Conservation (phyloP, 1,140 invertebrate species). For the Grapholita molesta region DNA sequence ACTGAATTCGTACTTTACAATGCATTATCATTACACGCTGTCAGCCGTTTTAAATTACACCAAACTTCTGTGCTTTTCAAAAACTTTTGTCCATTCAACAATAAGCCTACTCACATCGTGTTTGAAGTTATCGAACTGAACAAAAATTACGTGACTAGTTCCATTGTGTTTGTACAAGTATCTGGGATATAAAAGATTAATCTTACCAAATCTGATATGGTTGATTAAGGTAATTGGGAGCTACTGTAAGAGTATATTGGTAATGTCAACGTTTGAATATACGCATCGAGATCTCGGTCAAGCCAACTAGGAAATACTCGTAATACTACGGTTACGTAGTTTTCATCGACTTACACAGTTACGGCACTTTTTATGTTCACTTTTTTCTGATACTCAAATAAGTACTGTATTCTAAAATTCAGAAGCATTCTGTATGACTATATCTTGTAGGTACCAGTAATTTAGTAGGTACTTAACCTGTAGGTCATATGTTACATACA, state of each 20-base stretch:
- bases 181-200: slow-evolving; percentile 14
- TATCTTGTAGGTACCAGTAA: background rate
- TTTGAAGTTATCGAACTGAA: background rate
- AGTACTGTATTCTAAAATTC: background rate
- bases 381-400: background rate
- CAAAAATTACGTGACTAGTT: background rate
- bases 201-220: slow-evolving; percentile 5
- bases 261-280: background rate
- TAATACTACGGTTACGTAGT: background rate
- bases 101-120: background rate
- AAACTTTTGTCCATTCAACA: background rate
- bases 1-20: slow-evolving; percentile 44
- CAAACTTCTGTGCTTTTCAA: background rate
- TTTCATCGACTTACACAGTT: background rate
- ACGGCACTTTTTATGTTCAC: background rate
- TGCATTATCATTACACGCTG: slow-evolving; percentile 42
- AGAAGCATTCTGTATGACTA: background rate
- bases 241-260: background rate
- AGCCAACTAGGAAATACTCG: background rate
- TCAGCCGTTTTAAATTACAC: slow-evolving; percentile 35
- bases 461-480: background rate
- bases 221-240: slow-evolving; percentile 10
- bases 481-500: background rate
- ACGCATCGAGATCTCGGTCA: background rate
- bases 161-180: slow-evolving; percentile 5